phyloP scores from a whole-genome alignment of 2,797 vertebrate genomes.

The Streptopelia turtur region DNA sequence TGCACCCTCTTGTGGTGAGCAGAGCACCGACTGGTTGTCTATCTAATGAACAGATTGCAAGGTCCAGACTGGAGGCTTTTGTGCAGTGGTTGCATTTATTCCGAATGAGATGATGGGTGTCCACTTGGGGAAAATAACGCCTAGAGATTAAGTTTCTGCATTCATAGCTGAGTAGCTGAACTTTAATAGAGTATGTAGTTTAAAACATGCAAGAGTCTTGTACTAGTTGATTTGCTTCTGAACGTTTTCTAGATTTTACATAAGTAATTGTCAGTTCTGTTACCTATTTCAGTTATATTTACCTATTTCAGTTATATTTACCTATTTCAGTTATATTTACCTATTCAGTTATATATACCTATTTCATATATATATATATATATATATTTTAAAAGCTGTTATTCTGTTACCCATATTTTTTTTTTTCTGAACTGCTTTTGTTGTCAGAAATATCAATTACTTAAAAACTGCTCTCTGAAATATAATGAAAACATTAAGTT shows the following conservation, averaged over 20 bases:
- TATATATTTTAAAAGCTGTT: not conserved
- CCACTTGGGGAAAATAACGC: not conserved
- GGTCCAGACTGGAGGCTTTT: not conserved
- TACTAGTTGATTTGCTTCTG: not conserved
- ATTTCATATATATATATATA: not conserved
- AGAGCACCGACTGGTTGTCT: not conserved
- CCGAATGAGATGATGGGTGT: not conserved
- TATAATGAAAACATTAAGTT: not conserved
- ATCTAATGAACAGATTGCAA: not conserved
- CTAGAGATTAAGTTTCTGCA: not conserved
- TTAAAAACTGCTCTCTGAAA: conserved; percentile 1
- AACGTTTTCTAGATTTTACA: not conserved
- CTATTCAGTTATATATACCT: no score
- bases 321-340: not conserved
- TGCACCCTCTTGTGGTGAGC: conserved; percentile 40
- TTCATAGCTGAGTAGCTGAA: not conserved
- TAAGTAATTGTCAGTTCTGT: not conserved
- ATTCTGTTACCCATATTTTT: not conserved
- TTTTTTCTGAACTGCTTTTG: not conserved
- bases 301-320: no score
- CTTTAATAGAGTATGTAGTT: not conserved
- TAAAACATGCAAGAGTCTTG: not conserved
- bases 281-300: not conserved
- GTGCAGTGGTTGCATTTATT: not conserved
- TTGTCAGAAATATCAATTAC: not conserved